phyloP scores from a whole-genome alignment of 2,113 vertebrate species.

The Hyperopisus bebe region DNA sequence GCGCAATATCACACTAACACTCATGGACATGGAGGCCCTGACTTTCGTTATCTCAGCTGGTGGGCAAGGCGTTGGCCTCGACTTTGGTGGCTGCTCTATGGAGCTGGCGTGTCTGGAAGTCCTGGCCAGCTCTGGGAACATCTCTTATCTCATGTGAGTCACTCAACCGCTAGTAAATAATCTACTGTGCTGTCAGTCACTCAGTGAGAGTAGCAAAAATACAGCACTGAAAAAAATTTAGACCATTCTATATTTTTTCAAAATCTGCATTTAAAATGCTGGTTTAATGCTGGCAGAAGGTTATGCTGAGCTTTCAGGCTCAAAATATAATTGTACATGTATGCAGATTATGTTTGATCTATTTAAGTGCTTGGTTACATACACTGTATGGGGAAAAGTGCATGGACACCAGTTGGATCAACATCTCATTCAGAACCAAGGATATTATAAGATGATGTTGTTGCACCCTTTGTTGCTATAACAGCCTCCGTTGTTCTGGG shows the following conservation, averaged over 20 bases:
- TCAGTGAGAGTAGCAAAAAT: neutral
- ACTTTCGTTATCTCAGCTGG: constrained; percentile 62
- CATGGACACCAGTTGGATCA: neutral
- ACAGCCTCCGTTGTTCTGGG: neutral
- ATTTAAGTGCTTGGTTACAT: neutral
- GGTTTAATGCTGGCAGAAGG: neutral
- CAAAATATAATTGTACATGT: neutral
- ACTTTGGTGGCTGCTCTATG: constrained; percentile 76
- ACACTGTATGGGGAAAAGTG: neutral
- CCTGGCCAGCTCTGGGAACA: constrained; percentile 60
- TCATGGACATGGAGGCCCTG: constrained; percentile 67
- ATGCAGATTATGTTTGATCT: neutral
- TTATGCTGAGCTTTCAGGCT: neutral
- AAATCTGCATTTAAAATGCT: neutral
- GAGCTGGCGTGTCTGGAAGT: constrained; percentile 67
- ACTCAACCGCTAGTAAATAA: neutral
- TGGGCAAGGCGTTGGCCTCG: constrained; percentile 50
- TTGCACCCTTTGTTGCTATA: neutral
- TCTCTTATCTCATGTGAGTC: constrained; percentile 72
- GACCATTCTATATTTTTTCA: neutral
- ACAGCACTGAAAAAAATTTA: neutral
- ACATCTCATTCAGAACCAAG: neutral
- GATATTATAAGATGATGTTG: neutral
- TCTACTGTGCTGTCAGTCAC: neutral
- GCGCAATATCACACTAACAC: constrained; percentile 70